phyloP scores from a whole-genome alignment of 2,797 vertebrate genomes.

The Protosalanx chinensis region DNA sequence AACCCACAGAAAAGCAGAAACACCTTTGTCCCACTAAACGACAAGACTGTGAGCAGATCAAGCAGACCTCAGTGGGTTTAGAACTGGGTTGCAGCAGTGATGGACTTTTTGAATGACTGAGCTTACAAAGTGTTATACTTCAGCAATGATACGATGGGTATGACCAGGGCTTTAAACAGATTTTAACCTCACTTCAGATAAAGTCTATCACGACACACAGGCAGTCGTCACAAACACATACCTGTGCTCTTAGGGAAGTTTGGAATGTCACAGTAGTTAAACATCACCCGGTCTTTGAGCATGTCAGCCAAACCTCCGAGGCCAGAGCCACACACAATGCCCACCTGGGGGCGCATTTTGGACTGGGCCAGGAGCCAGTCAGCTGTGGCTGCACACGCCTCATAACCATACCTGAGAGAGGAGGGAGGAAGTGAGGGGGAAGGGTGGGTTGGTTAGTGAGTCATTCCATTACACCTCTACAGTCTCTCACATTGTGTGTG shows the following conservation, averaged over 20 bases:
- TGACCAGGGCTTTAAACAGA: no score
- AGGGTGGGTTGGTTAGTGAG: conserved; percentile 8
- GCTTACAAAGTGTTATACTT: background rate
- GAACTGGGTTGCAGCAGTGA: background rate
- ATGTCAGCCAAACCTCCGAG: conserved; percentile 77
- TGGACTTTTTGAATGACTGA: background rate
- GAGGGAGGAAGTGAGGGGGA: background rate
- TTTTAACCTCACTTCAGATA: background rate
- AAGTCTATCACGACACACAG: background rate
- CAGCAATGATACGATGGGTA: no score
- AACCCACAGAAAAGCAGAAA: conserved; percentile 12
- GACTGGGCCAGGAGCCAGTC: conserved; percentile 78
- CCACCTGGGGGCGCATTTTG: conserved; percentile 72
- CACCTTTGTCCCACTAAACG: background rate
- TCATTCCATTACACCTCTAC: background rate
- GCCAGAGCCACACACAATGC: conserved; percentile 86
- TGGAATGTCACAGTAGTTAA: conserved; percentile 83
- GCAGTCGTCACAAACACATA: conserved; percentile 46
- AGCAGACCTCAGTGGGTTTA: background rate
- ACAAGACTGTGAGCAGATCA: no score
- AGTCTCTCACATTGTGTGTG: background rate
- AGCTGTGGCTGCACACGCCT: conserved; percentile 72
- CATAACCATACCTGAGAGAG: conserved; percentile 64
- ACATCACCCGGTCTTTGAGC: conserved; percentile 71
- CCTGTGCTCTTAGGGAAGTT: conserved; percentile 87